Conservation (phyloP, 2,113 vertebrate species). For the Casuarius casuarius region DNA sequence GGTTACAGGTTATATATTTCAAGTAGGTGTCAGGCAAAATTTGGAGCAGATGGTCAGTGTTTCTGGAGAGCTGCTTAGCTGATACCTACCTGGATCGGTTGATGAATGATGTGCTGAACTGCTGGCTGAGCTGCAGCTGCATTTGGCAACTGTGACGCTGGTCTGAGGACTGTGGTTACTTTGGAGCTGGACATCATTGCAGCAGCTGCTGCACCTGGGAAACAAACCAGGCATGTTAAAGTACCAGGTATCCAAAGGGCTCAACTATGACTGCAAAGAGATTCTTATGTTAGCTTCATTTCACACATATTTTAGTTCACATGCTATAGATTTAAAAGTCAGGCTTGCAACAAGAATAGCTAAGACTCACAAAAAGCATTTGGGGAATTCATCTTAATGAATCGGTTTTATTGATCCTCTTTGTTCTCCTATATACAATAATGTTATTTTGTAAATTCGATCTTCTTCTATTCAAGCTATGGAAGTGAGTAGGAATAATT, state of each 20-base stretch:
- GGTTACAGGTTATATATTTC: not conserved
- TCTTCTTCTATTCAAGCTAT: not conserved
- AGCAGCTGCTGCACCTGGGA: constrained; percentile 92
- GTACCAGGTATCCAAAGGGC: accelerated
- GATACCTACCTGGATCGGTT: constrained; percentile 89
- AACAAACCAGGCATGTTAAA: not conserved
- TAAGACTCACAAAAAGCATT: not conserved
- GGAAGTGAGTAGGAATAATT: not conserved
- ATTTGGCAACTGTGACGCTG: constrained; percentile 87
- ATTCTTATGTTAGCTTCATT: not conserved
- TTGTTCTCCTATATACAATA: not conserved
- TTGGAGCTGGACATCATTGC: constrained; percentile 98
- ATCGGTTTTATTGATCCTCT: not conserved
- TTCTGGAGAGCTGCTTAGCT: not conserved
- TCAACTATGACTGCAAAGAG: accelerated
- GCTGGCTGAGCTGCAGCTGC: constrained; percentile 88
- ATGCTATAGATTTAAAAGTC: not conserved
- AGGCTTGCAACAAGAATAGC: not conserved
- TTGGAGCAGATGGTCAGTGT: accelerated
- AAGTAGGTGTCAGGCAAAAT: not conserved
- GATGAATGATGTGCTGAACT: constrained; percentile 95
- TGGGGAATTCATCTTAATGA: not conserved
- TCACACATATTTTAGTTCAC: not conserved
- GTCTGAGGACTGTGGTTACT: constrained; percentile 91
- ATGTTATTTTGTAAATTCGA: not conserved